phyloP scores from a whole-genome alignment of 2,797 vertebrate species.

The Sarcoramphus papa region DNA sequence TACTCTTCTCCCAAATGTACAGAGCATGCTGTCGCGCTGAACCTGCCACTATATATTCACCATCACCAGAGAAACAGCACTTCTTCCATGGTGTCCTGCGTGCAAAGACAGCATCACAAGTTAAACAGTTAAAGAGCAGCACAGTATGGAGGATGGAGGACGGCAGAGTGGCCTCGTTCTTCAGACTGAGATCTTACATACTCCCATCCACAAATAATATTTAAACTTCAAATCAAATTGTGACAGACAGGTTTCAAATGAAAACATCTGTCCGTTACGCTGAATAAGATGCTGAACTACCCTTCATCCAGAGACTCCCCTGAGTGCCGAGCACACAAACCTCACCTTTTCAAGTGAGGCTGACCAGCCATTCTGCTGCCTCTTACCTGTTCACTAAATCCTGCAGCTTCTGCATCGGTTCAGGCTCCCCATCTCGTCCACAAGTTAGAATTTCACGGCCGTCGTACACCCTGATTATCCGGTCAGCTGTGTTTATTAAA shows the following conservation, averaged over 20 bases:
- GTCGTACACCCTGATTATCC: constrained; percentile 95
- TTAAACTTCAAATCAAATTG: not conserved
- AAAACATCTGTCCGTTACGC: not conserved
- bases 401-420: constrained; percentile 97
- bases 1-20: constrained; percentile 99
- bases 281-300: not conserved
- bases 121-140: not conserved
- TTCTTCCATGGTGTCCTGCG: constrained; percentile 93
- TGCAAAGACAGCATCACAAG: not conserved
- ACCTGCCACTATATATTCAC: constrained; percentile 95
- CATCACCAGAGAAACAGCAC: constrained; percentile 96
- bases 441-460: constrained; percentile 95
- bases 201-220: not conserved
- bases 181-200: not conserved
- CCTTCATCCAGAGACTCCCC: not conserved
- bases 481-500: constrained; percentile 95
- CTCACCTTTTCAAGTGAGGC: not conserved
- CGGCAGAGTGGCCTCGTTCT: not conserved
- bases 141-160: not conserved
- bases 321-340: not conserved
- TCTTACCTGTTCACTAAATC: constrained; percentile 93
- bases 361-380: not conserved
- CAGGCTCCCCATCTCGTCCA: constrained; percentile 92
- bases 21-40: constrained; percentile 94
- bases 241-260: not conserved